Conservation (phyloP, 1,140 invertebrate species). For the Drosophila jambulina region DNA sequence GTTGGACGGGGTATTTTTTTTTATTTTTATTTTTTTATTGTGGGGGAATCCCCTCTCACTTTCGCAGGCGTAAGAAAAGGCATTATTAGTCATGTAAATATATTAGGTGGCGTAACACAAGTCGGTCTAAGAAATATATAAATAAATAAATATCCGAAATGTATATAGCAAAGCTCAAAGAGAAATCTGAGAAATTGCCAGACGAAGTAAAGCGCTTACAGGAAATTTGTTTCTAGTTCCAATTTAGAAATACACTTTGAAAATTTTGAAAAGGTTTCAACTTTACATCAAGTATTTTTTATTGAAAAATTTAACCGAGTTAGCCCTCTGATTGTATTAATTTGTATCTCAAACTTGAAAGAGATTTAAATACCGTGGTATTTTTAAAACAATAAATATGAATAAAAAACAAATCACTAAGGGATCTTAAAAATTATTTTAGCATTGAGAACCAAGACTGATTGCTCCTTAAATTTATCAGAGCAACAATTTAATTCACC, state of each 20-base stretch:
- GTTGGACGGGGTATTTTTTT: background rate
- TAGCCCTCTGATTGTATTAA: too few species aligned
- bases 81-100: conserved; percentile 47
- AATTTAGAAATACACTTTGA: background rate
- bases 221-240: background rate
- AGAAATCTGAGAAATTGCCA: conserved; percentile 1
- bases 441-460: background rate
- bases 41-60: conserved; percentile 27
- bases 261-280: background rate
- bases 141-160: background rate
- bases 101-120: conserved; percentile 35
- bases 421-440: background rate
- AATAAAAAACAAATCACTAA: too few species aligned
- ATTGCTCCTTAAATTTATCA: background rate
- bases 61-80: conserved; percentile 51
- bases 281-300: background rate
- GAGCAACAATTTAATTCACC: background rate
- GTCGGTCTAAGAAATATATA: conserved; percentile 8
- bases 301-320: background rate
- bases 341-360: too few species aligned
- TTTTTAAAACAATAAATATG: background rate
- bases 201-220: conserved; percentile 17
- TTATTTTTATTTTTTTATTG: background rate
- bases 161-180: background rate
- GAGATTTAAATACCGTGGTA: background rate